Conservation (phyloP, 1,140 invertebrate genomes). For the Lethocerus indicus region DNA sequence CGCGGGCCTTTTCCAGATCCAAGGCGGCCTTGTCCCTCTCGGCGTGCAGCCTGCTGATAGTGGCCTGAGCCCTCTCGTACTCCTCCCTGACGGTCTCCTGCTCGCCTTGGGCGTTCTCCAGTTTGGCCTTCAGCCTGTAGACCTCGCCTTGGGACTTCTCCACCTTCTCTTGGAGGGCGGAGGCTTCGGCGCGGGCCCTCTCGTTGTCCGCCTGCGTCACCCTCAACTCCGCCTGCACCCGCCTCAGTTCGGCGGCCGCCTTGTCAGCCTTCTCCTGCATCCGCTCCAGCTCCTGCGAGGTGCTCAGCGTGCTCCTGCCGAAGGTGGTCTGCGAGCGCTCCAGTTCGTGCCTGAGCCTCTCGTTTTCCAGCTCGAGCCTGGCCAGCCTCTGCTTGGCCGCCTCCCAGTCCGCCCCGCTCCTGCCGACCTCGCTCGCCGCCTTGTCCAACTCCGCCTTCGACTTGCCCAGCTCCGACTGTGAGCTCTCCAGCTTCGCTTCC, state of each 20-base stretch:
- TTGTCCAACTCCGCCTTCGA: conserved; percentile 86
- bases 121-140: conserved; percentile 76
- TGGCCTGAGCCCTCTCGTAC: conserved; percentile 58
- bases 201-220: conserved; percentile 76
- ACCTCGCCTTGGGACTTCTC: conserved; percentile 90
- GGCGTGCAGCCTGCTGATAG: conserved; percentile 61
- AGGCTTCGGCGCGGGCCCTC: conserved; percentile 60
- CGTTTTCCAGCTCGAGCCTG: conserved; percentile 75
- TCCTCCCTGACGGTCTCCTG: conserved; percentile 83
- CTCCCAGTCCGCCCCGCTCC: conserved; percentile 77
- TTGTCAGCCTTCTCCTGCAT: conserved; percentile 80
- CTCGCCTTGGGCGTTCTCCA: conserved; percentile 88
- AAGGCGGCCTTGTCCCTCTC: conserved; percentile 71
- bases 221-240: conserved; percentile 61
- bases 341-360: conserved; percentile 65
- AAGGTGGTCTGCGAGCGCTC: conserved; percentile 68
- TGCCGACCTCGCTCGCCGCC: conserved; percentile 70
- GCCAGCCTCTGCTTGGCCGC: conserved; percentile 70
- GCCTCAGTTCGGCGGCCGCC: conserved; percentile 58
- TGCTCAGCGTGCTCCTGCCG: conserved; percentile 37
- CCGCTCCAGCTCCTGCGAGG: conserved; percentile 56
- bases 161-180: conserved; percentile 75
- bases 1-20: conserved; percentile 76
- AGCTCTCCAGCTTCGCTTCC: conserved; percentile 78
- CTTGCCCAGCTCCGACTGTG: conserved; percentile 82